phyloP scores from a whole-genome alignment of 2,797 vertebrate species.

The Steatocranus sp. region DNA sequence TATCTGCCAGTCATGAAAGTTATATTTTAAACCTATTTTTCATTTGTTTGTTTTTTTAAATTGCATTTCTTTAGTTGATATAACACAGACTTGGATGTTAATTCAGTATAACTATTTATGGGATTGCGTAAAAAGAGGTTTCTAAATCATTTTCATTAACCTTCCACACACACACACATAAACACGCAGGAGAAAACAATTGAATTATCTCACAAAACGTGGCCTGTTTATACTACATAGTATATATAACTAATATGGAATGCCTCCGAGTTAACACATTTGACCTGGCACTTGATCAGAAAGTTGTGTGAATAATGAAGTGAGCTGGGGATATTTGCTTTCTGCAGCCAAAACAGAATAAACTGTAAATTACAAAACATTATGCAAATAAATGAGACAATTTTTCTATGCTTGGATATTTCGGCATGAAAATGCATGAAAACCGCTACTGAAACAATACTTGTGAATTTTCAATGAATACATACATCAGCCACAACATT shows the following conservation, averaged over 20 bases:
- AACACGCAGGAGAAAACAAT: neutral
- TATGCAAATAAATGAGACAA: neutral
- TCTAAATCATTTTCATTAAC: neutral
- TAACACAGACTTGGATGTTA: neutral
- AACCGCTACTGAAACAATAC: neutral
- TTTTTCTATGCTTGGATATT: neutral
- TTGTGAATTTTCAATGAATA: neutral
- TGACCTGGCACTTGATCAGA: neutral
- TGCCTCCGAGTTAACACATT: neutral
- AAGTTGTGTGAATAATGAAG: neutral
- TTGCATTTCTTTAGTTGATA: neutral
- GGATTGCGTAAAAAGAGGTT: no score
- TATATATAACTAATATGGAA: neutral
- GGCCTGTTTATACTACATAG: neutral
- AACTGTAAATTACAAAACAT: neutral
- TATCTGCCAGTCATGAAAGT: neutral
- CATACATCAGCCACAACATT: neutral
- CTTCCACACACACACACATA: neutral
- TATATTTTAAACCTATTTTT: neutral
- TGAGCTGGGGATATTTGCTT: neutral
- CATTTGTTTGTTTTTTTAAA: neutral
- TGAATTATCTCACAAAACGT: neutral
- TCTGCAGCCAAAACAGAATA: neutral
- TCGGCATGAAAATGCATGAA: neutral
- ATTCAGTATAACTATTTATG: neutral